Conservation (phyloP, 2,113 vertebrate species). For the Todiramphus chloris region DNA sequence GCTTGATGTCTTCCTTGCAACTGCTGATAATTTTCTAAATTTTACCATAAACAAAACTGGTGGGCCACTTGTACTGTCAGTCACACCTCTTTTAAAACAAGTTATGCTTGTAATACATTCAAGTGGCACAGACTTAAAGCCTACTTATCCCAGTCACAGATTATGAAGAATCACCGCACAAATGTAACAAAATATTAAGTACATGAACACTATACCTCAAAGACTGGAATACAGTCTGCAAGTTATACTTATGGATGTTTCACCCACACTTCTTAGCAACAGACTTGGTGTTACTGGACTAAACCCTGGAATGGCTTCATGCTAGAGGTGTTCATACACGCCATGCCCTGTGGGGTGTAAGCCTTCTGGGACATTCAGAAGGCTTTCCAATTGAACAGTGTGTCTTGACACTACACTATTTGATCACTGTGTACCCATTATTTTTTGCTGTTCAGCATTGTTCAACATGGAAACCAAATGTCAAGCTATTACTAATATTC, state of each 20-base stretch:
- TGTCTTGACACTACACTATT: neutral
- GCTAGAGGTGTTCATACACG: fast-evolving
- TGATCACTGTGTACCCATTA: neutral
- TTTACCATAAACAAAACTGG: neutral
- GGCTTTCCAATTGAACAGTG: neutral
- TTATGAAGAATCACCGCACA: neutral
- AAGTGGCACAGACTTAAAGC: neutral
- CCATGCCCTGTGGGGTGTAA: fast-evolving
- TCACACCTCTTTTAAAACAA: neutral
- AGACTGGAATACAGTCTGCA: neutral
- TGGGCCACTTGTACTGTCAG: neutral
- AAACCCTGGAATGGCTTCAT: neutral
- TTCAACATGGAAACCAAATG: neutral
- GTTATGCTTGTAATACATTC: neutral
- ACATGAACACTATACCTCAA: neutral
- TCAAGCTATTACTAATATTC: neutral
- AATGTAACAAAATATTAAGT: neutral
- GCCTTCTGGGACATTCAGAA: neutral
- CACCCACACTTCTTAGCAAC: neutral
- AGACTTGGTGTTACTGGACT: neutral
- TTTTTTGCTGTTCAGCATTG: neutral
- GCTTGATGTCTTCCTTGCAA: neutral
- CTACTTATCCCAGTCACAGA: neutral
- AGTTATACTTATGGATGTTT: neutral
- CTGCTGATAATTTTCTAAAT: neutral